Evolutionary conservation across 1,140 invertebrate genomes (phyloP).

Genomic region (Periplaneta americana): DNA sequence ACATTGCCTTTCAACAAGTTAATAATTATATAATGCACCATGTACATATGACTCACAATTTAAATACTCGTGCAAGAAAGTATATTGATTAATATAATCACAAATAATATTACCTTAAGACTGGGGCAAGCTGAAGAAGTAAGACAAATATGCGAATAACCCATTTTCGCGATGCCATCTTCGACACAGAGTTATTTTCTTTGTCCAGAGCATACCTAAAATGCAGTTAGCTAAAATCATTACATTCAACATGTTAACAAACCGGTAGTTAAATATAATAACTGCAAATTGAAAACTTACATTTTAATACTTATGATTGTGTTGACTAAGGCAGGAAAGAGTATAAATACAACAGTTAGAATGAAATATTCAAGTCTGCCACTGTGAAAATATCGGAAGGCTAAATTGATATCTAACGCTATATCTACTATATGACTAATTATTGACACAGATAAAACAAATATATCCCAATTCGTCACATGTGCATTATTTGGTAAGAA

Average conservation of each 20-base stretch:
- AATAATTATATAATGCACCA: too few relatives aligned
- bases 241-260: background rate
- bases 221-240: background rate
- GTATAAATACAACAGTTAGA: constrained; percentile 53
- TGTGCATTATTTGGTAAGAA: constrained; percentile 31
- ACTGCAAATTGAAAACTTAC: constrained; percentile 39
- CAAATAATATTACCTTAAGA: constrained; percentile 41
- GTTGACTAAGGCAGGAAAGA: constrained; percentile 56
- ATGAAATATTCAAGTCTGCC: constrained; percentile 47
- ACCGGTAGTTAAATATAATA: background rate
- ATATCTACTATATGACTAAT: constrained; percentile 57
- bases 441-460: constrained; percentile 45
- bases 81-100: too few relatives aligned
- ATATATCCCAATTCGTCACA: constrained; percentile 40
- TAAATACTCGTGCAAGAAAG: too few relatives aligned
- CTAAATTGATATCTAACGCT: constrained; percentile 56
- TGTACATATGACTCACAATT: too few relatives aligned
- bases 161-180: constrained; percentile 33
- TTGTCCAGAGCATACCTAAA: constrained; percentile 30
- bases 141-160: constrained; percentile 52
- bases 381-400: constrained; percentile 49
- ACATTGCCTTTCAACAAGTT: too few relatives aligned
- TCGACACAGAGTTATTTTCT: constrained; percentile 28
- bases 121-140: constrained; percentile 56
- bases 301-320: constrained; percentile 57